These are phyloP conservation scores for Rallus crepitans DNA, from an alignment of 2,797 vertebrate genomes.

Conservation along the genomic window DNA sequence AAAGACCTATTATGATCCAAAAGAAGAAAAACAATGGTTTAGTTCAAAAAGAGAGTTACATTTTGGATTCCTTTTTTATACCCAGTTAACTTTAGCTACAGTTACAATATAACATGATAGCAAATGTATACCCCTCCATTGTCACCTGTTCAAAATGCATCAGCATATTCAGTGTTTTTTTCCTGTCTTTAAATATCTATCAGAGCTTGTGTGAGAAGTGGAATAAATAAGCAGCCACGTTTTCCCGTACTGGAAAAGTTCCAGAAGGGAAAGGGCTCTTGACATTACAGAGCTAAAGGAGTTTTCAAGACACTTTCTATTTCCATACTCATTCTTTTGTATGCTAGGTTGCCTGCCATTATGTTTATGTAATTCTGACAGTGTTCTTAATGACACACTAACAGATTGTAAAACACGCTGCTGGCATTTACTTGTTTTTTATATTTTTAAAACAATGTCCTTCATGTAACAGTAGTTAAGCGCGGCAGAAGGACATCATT, in stretches of 20 bases:
- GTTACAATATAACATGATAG: background rate
- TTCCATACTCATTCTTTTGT: slow-evolving; percentile 78
- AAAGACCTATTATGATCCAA: background rate
- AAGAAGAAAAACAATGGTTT: slow-evolving; percentile 4
- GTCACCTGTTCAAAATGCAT: slow-evolving; percentile 19
- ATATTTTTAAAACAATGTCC: slow-evolving; percentile 99
- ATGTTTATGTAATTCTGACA: slow-evolving; percentile 87
- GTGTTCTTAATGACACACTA: slow-evolving; percentile 95
- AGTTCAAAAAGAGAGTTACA: background rate
- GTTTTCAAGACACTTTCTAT: slow-evolving; percentile 77
- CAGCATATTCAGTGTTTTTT: background rate
- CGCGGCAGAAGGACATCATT: slow-evolving; percentile 99
- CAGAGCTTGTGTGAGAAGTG: background rate
- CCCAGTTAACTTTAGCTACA: slow-evolving; percentile 12
- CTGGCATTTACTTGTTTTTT: slow-evolving; percentile 87
- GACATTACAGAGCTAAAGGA: slow-evolving; percentile 68
- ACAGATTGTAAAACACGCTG: slow-evolving; percentile 96
- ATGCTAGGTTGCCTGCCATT: slow-evolving; percentile 83
- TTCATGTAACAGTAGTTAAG: slow-evolving; percentile 99
- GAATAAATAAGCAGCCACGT: slow-evolving; percentile 10
- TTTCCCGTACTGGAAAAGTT: slow-evolving; percentile 44
- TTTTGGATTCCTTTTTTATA: slow-evolving; percentile 15
- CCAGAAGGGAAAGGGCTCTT: slow-evolving; percentile 63
- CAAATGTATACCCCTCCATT: background rate
- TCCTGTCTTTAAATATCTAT: background rate